Evolutionary conservation across 2,888 invertebrate species (phyloP).

Genomic region (Frankliniella fusca): DNA sequence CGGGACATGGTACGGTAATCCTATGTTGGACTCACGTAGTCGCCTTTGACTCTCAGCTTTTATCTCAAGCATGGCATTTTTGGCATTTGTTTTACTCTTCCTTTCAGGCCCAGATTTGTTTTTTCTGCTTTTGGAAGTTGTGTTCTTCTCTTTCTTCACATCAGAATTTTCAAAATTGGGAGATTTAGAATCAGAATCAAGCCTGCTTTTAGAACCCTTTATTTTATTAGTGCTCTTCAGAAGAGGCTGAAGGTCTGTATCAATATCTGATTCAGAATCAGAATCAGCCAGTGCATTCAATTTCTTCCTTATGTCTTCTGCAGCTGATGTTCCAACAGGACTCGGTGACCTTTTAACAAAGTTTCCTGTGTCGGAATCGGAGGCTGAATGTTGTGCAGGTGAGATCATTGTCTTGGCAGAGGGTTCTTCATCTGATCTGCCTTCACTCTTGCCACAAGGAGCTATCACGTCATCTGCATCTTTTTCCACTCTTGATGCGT

Average conservation of each 20-base stretch:
- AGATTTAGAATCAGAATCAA: background rate
- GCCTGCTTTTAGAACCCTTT: background rate
- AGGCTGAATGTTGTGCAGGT: background rate
- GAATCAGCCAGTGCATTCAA: background rate
- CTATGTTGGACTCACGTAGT: slow-evolving; percentile 68
- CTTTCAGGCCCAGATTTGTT: background rate
- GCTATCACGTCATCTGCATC: too few relatives aligned
- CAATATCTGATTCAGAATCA: slow-evolving; percentile 4
- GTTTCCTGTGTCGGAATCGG: background rate
- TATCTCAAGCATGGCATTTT: slow-evolving; percentile 59
- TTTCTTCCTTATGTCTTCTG: background rate
- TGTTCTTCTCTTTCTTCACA: background rate
- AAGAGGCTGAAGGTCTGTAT: background rate
- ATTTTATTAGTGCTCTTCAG: background rate
- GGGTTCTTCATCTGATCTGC: background rate
- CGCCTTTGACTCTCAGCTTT: slow-evolving; percentile 80
- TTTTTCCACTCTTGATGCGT: too few relatives aligned
- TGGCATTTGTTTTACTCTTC: background rate
- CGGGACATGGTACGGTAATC: slow-evolving; percentile 82
- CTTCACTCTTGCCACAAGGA: too few relatives aligned
- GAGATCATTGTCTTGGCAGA: background rate
- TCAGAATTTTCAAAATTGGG: background rate
- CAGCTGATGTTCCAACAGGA: background rate
- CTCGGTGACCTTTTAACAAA: background rate
- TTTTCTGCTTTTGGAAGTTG: background rate